Evolutionary conservation across 2,888 invertebrate genomes (phyloP), one percentile per base, ranked within the genome.

Genomic region (Pardosa pseudoannulata): DNA sequence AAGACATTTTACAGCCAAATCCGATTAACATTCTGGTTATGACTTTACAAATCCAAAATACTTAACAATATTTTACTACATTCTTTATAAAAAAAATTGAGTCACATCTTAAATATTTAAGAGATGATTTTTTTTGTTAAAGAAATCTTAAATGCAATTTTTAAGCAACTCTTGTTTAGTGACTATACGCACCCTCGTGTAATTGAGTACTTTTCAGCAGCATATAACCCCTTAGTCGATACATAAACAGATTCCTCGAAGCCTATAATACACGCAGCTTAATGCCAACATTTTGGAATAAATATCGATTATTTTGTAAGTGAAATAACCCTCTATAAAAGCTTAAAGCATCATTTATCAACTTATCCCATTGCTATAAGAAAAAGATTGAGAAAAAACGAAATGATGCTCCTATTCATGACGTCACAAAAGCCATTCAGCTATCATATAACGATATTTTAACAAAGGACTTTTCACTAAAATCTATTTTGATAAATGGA

Each of bases 401-500:
- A 27, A 19, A 19, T 39, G 56, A 32, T 11, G 11, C 31, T 72
- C 23, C 72, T n/a, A 39, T 65, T 65, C n/a, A 29, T n/a, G 32
- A 32, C 67, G 67, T 32, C 67, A 36, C 32, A 19, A 5, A 23
- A 19, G 46, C 39, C 19, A 50, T 67, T 36, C 56, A n/a, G 56
- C n/a, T 31, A 68, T 78, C 78, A 32, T 41, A 56, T 78, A 68
- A 78, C 28, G n/a, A 46, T 50, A 31, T 56, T 68, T n/a, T 32
- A 19, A 71, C 79, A 79, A 79, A 79, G 36, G 68, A 50, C 23
- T 68, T 50, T 32, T 7, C n/a, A n/a, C 28, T 16, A 16, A 62
- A 79, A 79, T 79, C 62, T 36, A 36, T 56, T 32, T 39, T 70
- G 79, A 79, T 79, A 71, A 79, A 79, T 79, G 79, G 32, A 28